These are phyloP conservation scores for Aphrophora alni DNA, from an alignment of 2,888 invertebrate genomes.

Conservation along the genomic window DNA sequence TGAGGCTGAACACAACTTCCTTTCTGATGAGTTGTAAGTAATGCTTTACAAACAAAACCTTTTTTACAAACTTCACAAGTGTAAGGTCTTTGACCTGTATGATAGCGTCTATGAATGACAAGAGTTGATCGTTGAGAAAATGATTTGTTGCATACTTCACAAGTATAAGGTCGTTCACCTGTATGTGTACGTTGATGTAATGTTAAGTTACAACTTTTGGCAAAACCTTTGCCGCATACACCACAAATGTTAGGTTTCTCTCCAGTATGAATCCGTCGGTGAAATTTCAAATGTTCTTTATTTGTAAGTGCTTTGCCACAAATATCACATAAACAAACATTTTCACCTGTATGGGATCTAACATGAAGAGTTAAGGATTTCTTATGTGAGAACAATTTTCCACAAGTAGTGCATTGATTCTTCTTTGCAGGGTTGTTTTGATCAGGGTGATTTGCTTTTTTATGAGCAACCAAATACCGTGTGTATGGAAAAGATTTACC, in stretches of 20 bases:
- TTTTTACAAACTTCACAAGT: conserved; percentile 58
- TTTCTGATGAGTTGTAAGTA: conserved; percentile 57
- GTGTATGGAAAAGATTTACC: conserved; percentile 57
- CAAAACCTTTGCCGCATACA: conserved; percentile 60
- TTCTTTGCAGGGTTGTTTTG: conserved; percentile 35
- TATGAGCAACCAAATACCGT: conserved; percentile 56
- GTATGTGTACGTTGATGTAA: conserved; percentile 60
- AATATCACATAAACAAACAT: conserved; percentile 63
- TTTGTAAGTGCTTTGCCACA: conserved; percentile 65
- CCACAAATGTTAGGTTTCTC: conserved; percentile 63
- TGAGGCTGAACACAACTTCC: conserved; percentile 18
- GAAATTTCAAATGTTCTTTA: conserved; percentile 62
- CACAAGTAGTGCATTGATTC: conserved; percentile 61
- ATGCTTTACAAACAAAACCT: conserved; percentile 59
- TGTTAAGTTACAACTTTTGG: conserved; percentile 58
- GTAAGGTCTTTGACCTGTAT: conserved; percentile 60
- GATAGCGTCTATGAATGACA: conserved; percentile 61
- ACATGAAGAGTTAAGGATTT: conserved; percentile 57
- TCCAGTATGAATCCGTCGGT: conserved; percentile 63
- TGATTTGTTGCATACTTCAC: conserved; percentile 60
- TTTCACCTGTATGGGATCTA: conserved; percentile 60
- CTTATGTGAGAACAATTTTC: conserved; percentile 56
- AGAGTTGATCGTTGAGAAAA: conserved; percentile 63
- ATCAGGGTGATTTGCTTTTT: conserved; percentile 44
- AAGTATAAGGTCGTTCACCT: conserved; percentile 61